phyloP scores from a whole-genome alignment of 1,140 invertebrate species.

The Hyposmocoma kahamanoa region DNA sequence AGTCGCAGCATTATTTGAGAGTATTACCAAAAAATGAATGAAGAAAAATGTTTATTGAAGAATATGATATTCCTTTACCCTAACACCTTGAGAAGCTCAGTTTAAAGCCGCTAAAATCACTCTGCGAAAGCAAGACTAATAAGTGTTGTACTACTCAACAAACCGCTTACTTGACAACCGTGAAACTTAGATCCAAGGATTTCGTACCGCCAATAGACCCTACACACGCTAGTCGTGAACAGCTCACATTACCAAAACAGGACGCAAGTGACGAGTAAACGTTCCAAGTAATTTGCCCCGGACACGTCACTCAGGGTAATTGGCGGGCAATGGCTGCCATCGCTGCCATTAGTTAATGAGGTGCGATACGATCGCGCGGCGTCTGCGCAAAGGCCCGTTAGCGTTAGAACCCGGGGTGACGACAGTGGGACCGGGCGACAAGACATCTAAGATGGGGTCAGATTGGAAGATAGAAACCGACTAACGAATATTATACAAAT shows the following conservation, averaged over 20 bases:
- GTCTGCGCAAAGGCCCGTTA: slow-evolving; percentile 26
- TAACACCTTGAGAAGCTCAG: no score
- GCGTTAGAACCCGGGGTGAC: background rate
- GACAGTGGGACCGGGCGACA: background rate
- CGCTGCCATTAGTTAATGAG: slow-evolving; percentile 56
- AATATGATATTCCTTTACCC: no score
- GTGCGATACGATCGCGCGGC: slow-evolving; percentile 48
- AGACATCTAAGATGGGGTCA: background rate
- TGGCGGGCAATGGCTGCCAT: no score
- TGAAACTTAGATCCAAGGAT: background rate
- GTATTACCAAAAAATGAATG: no score
- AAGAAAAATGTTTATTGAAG: no score
- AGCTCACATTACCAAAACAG: background rate
- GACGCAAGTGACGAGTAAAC: background rate
- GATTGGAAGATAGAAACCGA: background rate
- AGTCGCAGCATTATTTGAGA: no score
- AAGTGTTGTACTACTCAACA: background rate
- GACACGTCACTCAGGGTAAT: slow-evolving; percentile 59
- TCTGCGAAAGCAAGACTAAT: no score
- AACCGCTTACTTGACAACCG: background rate
- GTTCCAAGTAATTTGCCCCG: slow-evolving; percentile 41
- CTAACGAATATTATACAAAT: background rate
- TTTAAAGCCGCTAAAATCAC: no score
- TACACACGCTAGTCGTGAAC: background rate
- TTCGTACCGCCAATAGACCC: background rate